These are phyloP conservation scores for Odontomachus brunneus DNA, from an alignment of 1,140 invertebrate species.

Conservation along the genomic window DNA sequence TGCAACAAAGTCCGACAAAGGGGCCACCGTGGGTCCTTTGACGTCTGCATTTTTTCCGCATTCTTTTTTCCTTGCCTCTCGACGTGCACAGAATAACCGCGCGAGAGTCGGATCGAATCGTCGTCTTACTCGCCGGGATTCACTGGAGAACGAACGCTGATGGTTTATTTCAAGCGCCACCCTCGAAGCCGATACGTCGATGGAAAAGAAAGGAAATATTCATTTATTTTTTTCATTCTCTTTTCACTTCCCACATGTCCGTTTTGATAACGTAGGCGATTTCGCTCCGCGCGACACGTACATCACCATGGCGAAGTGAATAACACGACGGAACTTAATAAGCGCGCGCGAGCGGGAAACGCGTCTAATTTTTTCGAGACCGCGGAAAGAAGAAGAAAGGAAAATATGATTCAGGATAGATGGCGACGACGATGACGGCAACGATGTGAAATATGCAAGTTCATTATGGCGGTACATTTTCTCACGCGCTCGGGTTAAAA, in stretches of 20 bases:
- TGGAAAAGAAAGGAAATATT: background rate
- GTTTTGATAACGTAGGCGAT: too few species aligned
- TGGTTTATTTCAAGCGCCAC: background rate
- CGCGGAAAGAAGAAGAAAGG: background rate
- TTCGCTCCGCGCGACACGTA: too few species aligned
- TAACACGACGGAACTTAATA: constrained; percentile 16
- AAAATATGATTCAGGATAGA: background rate
- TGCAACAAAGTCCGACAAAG: constrained; percentile 29
- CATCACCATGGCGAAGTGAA: background rate
- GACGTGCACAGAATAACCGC: constrained; percentile 4
- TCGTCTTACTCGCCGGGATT: constrained; percentile 3
- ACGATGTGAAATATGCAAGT: background rate
- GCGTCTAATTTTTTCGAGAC: background rate
- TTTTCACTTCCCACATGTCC: too few species aligned
- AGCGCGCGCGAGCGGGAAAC: too few species aligned
- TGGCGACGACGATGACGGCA: too few species aligned
- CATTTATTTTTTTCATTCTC: background rate
- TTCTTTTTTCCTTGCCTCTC: background rate
- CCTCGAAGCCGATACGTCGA: background rate
- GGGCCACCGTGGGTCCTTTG: constrained; percentile 34
- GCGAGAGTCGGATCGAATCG: background rate
- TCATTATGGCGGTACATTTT: constrained; percentile 23
- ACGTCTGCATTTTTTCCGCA: constrained; percentile 53
- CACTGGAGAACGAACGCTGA: background rate
- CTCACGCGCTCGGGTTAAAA: background rate